These are phyloP conservation scores for Balaenoptera acutorostrata DNA, from an alignment of 2,113 vertebrate genomes.

Conservation along the genomic window DNA sequence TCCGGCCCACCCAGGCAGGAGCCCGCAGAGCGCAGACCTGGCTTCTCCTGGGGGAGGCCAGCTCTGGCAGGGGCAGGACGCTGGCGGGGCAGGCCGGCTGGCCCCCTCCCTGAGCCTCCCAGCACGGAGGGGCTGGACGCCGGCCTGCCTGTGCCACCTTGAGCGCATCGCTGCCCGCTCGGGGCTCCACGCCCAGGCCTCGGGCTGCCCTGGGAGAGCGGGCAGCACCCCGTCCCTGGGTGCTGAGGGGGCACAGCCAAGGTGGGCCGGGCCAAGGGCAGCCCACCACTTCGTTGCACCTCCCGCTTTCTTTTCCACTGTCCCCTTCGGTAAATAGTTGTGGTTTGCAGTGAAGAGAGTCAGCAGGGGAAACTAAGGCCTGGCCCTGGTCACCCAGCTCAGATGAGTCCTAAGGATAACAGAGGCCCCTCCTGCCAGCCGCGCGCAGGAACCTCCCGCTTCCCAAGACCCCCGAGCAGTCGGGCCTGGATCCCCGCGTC, in stretches of 20 bases:
- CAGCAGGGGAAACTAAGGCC: not conserved
- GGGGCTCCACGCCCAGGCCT: not conserved
- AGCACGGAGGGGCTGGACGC: too few relatives aligned
- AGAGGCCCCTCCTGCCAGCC: not conserved
- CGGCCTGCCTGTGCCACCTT: not conserved
- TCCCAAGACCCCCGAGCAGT: not conserved
- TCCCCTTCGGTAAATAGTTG: not conserved
- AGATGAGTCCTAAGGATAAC: not conserved
- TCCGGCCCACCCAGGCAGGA: not conserved
- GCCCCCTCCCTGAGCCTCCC: not conserved
- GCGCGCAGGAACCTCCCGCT: not conserved
- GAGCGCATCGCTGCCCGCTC: too few relatives aligned
- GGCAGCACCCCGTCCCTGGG: not conserved
- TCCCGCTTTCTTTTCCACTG: not conserved
- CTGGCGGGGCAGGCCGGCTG: fast-evolving
- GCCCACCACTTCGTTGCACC: not conserved
- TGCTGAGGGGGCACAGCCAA: not conserved
- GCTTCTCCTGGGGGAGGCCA: not conserved
- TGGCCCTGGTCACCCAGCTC: not conserved
- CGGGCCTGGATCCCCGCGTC: not conserved
- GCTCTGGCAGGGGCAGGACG: not conserved
- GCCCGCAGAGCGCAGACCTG: not conserved
- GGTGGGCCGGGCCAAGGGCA: not conserved
- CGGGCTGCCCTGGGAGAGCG: too few relatives aligned
- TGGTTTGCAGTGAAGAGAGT: not conserved